A percentile compares a stretch with the other conserved stretches of the same genome.
phyloP scores from a whole-genome alignment of 2,797 vertebrate species.

The Ctenopoma multispine region DNA sequence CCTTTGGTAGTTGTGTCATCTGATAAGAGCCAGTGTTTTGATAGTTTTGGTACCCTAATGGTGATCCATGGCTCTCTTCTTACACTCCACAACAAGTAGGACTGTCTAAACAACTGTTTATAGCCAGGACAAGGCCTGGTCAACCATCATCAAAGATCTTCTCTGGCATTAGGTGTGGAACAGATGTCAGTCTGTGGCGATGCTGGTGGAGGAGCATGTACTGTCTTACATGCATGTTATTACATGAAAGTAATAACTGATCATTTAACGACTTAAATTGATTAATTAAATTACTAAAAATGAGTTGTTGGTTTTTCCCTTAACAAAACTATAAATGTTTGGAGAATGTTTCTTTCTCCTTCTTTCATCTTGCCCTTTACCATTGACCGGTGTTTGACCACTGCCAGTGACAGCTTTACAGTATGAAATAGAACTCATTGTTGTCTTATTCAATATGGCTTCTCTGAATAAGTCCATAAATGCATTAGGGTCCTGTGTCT shows the following conservation, averaged over 20 bases:
- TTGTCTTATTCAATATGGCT: slow-evolving; percentile 75
- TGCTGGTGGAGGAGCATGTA: slow-evolving; percentile 24
- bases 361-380: slow-evolving; percentile 68
- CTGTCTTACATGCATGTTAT: too few relatives aligned
- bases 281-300: too few relatives aligned
- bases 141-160: slow-evolving; percentile 76
- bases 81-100: slow-evolving; percentile 82
- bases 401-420: slow-evolving; percentile 75
- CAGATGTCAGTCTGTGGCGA: slow-evolving; percentile 70
- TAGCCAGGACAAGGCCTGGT: slow-evolving; percentile 78
- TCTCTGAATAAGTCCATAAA: slow-evolving; percentile 81
- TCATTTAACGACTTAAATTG: not conserved
- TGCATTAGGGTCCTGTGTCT: slow-evolving; percentile 70
- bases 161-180: slow-evolving; percentile 56
- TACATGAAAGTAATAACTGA: too few relatives aligned
- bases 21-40: slow-evolving; percentile 87
- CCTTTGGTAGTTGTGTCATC: slow-evolving; percentile 80
- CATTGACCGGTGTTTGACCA: slow-evolving; percentile 76
- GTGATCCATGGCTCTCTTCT: slow-evolving; percentile 83
- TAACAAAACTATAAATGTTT: not conserved
- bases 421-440: slow-evolving; percentile 79
- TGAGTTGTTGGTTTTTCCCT: too few relatives aligned
- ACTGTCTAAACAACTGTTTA: slow-evolving; percentile 82
- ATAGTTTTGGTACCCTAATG: slow-evolving; percentile 82
- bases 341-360: slow-evolving; percentile 8